A percentile compares a stretch with the other conserved stretches of the same genome.
Conservation (phyloP, 2,888 invertebrate species). For the Netelia inedita region DNA sequence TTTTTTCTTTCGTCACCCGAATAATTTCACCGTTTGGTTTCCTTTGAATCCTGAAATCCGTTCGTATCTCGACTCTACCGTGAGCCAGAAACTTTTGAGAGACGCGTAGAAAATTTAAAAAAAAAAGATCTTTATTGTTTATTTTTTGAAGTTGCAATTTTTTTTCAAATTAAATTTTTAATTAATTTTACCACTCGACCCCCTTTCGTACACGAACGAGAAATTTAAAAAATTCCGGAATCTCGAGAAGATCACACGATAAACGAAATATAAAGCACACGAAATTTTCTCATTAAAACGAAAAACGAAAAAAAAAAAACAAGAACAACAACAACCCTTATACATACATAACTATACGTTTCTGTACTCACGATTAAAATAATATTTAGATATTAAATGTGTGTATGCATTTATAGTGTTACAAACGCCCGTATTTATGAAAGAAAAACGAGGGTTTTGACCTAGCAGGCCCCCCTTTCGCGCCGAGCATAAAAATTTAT, state of each 20-base stretch:
- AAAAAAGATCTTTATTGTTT: not conserved
- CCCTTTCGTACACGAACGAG: no score
- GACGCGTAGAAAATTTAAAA: not conserved
- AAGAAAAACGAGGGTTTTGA: constrained; percentile 69
- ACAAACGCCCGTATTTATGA: constrained; percentile 78
- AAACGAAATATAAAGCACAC: not conserved
- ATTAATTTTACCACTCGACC: no score
- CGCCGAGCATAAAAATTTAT: constrained; percentile 33
- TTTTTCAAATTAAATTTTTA: not conserved
- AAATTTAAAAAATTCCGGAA: no score
- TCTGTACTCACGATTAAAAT: constrained; percentile 60
- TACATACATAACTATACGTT: constrained; percentile 53
- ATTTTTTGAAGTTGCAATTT: not conserved
- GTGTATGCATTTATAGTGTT: constrained; percentile 70
- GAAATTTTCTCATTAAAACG: not conserved
- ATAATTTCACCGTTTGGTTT: constrained; percentile 46
- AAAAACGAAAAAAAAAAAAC: not conserved
- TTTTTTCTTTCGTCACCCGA: constrained; percentile 21
- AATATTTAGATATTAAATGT: constrained; percentile 68
- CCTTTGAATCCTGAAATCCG: constrained; percentile 24
- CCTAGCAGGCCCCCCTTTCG: not conserved
- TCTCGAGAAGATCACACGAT: no score
- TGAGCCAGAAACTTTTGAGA: not conserved
- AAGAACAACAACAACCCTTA: constrained; percentile 26
- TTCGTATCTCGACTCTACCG: not conserved